phyloP scores from a whole-genome alignment of 2,797 vertebrate genomes.

The Eupleurogrammus muticus region DNA sequence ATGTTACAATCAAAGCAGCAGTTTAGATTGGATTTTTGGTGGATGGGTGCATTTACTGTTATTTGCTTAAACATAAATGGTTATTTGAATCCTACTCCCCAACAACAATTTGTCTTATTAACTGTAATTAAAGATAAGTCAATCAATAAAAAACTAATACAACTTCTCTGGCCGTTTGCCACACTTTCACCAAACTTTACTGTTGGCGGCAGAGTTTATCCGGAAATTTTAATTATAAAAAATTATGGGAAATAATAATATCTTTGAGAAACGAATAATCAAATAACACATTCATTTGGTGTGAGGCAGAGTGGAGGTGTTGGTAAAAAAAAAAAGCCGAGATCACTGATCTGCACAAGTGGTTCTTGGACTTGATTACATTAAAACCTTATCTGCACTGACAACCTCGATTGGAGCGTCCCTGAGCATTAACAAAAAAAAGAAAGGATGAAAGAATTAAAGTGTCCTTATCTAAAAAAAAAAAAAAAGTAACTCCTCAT shows the following conservation, averaged over 20 bases:
- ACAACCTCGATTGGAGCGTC: conserved; percentile 2
- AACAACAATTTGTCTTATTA: conserved; percentile 34
- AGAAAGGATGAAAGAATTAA: conserved; percentile 4
- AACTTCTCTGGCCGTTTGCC: conserved; percentile 23
- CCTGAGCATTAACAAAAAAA: conserved; percentile 17
- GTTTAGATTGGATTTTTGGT: not conserved
- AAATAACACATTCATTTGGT: not conserved
- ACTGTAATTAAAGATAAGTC: conserved; percentile 51
- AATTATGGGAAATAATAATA: not conserved
- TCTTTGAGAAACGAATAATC: not conserved
- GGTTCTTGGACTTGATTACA: conserved; percentile 29
- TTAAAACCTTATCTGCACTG: conserved; percentile 34
- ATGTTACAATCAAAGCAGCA: not conserved
- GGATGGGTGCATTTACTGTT: not conserved
- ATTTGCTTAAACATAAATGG: conserved; percentile 12
- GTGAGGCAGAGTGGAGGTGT: not conserved
- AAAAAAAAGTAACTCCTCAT: not conserved
- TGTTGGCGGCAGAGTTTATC: not conserved
- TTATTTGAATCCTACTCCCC: conserved; percentile 35
- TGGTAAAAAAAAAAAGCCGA: conserved; percentile 5
- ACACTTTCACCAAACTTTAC: conserved; percentile 26
- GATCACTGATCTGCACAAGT: conserved; percentile 11
- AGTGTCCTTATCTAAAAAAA: not conserved
- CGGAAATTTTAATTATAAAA: not conserved
- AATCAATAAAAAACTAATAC: conserved; percentile 41